Conservation (phyloP, 2,113 vertebrate species). For the Haliaeetus leucogaster region DNA sequence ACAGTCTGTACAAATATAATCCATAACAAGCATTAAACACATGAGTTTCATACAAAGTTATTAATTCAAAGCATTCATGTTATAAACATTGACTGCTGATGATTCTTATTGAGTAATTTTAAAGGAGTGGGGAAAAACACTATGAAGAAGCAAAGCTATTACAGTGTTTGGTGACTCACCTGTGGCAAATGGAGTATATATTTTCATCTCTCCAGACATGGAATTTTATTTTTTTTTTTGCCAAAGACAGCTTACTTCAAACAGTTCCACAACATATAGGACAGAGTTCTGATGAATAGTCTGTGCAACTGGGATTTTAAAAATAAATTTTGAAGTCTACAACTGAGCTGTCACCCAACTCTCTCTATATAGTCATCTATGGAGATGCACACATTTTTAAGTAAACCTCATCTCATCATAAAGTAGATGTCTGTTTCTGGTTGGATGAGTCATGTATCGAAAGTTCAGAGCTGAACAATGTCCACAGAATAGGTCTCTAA, state of each 20-base stretch:
- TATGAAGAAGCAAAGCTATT: not conserved
- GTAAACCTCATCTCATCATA: not conserved
- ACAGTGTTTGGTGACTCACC: not conserved
- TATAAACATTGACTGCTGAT: not conserved
- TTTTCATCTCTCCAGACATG: not conserved
- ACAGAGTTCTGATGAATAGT: not conserved
- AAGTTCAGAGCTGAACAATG: not conserved
- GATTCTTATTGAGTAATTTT: not conserved
- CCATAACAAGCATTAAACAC: not conserved
- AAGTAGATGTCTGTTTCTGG: not conserved
- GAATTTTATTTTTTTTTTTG: not conserved
- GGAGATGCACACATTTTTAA: not conserved
- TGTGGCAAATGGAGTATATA: not conserved
- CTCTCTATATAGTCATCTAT: not conserved
- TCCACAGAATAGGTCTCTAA: not conserved
- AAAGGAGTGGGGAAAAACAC: not conserved
- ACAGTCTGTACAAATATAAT: not conserved
- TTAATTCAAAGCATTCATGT: rapidly evolving
- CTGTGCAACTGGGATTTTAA: not conserved
- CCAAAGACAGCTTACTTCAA: not conserved
- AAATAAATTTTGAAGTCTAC: not conserved
- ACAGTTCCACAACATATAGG: not conserved
- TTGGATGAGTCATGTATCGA: rapidly evolving
- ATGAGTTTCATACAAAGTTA: not conserved
- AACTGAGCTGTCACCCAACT: not conserved